Percentiles rank a stretch among this genome's conserved stretches.
These are phyloP conservation scores for Caenorhabditis sp. DNA, from an alignment of 2,888 invertebrate genomes.

Conservation along the genomic window DNA sequence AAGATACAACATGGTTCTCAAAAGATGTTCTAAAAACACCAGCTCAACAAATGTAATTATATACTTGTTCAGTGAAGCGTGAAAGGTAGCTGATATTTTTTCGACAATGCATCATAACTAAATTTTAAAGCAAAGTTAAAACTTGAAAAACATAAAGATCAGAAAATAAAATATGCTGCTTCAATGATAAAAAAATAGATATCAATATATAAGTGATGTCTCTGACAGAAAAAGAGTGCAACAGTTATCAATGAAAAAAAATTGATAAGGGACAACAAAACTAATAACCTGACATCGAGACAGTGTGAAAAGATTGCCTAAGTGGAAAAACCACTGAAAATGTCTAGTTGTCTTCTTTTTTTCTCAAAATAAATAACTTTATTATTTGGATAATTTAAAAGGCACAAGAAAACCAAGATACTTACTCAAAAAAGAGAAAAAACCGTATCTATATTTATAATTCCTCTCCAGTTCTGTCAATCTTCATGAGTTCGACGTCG, in stretches of 20 bases:
- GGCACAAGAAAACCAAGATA: not conserved
- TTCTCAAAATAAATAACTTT: constrained; percentile 1
- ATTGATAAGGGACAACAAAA: not conserved
- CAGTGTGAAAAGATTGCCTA: not conserved
- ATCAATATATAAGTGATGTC: too few species aligned
- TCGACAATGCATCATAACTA: not conserved
- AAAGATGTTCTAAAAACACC: too few species aligned
- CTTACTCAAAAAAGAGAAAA: not conserved
- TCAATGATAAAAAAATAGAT: not conserved
- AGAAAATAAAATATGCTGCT: not conserved
- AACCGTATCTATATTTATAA: constrained; percentile 34
- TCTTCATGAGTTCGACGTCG: constrained; percentile 68
- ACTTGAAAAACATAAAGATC: not conserved
- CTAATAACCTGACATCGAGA: not conserved
- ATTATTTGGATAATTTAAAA: not conserved
- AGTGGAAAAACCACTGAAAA: not conserved
- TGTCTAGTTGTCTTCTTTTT: not conserved
- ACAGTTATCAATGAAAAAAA: too few species aligned
- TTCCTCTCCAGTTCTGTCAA: constrained; percentile 53
- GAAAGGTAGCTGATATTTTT: too few species aligned
- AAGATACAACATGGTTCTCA: too few species aligned
- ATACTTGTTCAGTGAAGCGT: too few species aligned
- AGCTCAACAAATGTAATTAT: too few species aligned
- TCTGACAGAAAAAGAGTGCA: too few species aligned
- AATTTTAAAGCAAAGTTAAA: not conserved